Evolutionary conservation across 2,888 invertebrate species (phyloP).

Genomic region (Acleris literana): DNA sequence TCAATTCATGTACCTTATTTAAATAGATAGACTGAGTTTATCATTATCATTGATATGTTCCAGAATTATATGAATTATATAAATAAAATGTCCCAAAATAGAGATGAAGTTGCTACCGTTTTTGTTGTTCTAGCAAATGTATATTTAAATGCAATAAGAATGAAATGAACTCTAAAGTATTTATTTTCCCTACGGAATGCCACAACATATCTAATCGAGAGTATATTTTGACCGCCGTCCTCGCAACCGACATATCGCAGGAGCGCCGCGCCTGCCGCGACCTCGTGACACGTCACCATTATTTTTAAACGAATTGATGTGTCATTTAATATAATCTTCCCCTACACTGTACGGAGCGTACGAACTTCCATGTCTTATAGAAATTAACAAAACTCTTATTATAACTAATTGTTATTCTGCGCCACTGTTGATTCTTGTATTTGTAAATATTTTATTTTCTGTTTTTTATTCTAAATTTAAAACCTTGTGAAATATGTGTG

Average conservation of each 20-base stretch:
- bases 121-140: conserved; percentile 15
- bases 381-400: conserved; percentile 45
- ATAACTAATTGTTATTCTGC: conserved; percentile 70
- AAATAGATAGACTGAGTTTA: conserved; percentile 77
- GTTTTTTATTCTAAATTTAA: conserved; percentile 70
- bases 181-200: conserved; percentile 51
- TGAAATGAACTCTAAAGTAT: conserved; percentile 41
- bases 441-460: conserved; percentile 78
- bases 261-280: not conserved
- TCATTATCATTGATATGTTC: conserved; percentile 40
- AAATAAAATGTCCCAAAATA: conserved; percentile 5
- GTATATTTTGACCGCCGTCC: conserved; percentile 68
- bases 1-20: conserved; percentile 52
- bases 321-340: conserved; percentile 29
- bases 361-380: conserved; percentile 37
- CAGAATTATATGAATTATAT: conserved; percentile 29
- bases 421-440: conserved; percentile 75
- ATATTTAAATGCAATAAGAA: conserved; percentile 40
- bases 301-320: conserved; percentile 27
- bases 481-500: conserved; percentile 79
- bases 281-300: conserved; percentile 20
- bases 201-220: conserved; percentile 53
- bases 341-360: conserved; percentile 39
- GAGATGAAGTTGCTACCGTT: conserved; percentile 12
- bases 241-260: conserved; percentile 72